Evolutionary conservation across 2,888 invertebrate species (phyloP).

Genomic region (Oligia fasciuncula): DNA sequence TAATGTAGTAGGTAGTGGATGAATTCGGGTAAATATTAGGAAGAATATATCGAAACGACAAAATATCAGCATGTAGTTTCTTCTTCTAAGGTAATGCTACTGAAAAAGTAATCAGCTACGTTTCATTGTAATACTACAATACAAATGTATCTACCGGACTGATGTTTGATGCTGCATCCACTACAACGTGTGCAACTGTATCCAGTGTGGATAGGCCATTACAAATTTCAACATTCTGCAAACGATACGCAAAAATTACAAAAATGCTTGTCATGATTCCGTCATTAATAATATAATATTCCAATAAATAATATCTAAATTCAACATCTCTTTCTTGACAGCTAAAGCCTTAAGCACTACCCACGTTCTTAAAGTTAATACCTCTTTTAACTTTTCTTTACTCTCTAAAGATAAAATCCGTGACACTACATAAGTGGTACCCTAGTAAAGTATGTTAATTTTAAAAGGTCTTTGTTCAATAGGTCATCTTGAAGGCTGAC

Average conservation of each 20-base stretch:
- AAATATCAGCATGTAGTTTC: not conserved
- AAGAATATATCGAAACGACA: not conserved
- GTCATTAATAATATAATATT: constrained; percentile 40
- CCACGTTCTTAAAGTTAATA: constrained; percentile 36
- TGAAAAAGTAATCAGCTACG: not conserved
- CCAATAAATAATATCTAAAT: constrained; percentile 26
- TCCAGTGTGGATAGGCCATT: not conserved
- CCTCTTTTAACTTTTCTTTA: constrained; percentile 35
- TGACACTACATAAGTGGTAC: constrained; percentile 36
- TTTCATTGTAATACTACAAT: not conserved
- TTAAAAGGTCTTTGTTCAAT: constrained; percentile 49
- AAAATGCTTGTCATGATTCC: constrained; percentile 22
- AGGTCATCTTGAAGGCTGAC: constrained; percentile 43
- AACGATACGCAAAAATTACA: not conserved
- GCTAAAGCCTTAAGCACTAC: constrained; percentile 35
- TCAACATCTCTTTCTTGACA: constrained; percentile 43
- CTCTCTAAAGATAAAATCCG: constrained; percentile 26
- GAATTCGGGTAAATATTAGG: not conserved
- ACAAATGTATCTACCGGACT: not conserved
- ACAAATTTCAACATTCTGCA: not conserved
- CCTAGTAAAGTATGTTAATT: constrained; percentile 45
- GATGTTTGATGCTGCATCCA: not conserved
- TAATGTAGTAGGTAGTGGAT: no score
- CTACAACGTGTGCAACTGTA: not conserved
- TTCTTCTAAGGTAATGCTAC: not conserved